Base-by-base conservation (phyloP, 2,113 vertebrate genomes). In the Antidorcas marsupialis region DNA sequence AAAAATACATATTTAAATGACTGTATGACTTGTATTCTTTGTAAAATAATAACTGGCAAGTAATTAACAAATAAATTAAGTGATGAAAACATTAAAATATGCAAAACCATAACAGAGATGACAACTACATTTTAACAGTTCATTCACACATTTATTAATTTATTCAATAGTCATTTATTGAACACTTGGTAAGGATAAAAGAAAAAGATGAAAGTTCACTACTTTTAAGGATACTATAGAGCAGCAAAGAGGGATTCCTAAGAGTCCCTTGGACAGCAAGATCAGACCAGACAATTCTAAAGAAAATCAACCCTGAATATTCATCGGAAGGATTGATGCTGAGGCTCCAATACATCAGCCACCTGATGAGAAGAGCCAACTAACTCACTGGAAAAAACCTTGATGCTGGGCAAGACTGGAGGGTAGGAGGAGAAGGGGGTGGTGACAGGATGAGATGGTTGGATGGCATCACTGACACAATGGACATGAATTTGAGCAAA, bases 1-100 rank as follows among this genome's bases (percentile, higher is more conserved):
- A 87, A 95, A 94, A 52, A 15, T 13, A 64, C 74, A 57, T 25
- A 47, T 43, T 97, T 89, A 90, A 74, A 90, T 96, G 76, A 97
- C 57, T 93, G 84, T 74, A 76, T 50, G 76, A 88, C 45, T 78
- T 94, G 28, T 67, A 93, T 50, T 90, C 52, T 83, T 96, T 45
- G 19, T 96, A 85, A 97, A 95, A 96, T 82, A 92, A 85, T 67
- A 79, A 79, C 36, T 74, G 15, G 47, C 64, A 76, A 92, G 25
- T 76, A 95, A 94, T 53, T 78, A 86, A 83, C 50, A 97, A 93
- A 92, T 71, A 97, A 81, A 52, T 27, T 52, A 94, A 50, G 6
- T 39, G 59, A 96, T 83, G 76, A 78, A 85, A 95, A 87, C 76
- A 89, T 85, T 95, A 96, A 95, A 89, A 95, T 87, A 96, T 78